Evolutionary conservation across 2,113 vertebrate species (phyloP).

Genomic region (Lathamus discolor): DNA sequence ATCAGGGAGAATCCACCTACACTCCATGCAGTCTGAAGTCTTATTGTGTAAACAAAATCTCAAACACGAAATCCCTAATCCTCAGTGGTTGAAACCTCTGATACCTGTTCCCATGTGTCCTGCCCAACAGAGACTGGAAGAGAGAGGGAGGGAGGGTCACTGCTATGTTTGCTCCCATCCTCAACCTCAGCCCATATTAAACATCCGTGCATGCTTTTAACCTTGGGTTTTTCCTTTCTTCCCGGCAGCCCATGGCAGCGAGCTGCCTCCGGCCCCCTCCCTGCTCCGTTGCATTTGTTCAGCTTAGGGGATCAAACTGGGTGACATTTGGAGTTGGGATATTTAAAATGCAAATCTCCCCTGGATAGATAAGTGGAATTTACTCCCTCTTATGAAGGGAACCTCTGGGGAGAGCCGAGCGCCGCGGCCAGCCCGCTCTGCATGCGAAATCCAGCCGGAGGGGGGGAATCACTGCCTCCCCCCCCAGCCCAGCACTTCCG

Average conservation of each 20-base stretch:
- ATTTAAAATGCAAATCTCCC: constrained; percentile 65
- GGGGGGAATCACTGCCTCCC: neutral
- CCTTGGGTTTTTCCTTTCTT: neutral
- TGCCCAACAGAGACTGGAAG: neutral
- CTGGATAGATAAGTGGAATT: constrained; percentile 42
- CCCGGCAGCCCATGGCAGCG: rapidly evolving
- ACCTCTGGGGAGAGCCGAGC: constrained; percentile 6
- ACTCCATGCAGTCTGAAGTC: constrained; percentile 52
- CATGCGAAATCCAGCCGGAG: neutral
- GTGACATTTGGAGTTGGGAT: constrained; percentile 58
- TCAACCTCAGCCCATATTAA: neutral
- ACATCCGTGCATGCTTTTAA: neutral
- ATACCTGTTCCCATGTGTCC: neutral
- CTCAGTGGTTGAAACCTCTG: neutral
- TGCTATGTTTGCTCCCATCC: neutral
- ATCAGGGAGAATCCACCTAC: constrained; percentile 61
- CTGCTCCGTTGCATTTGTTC: constrained; percentile 9
- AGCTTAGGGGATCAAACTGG: constrained; percentile 51
- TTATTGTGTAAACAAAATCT: constrained; percentile 68
- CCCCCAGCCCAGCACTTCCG: neutral
- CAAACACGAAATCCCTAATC: constrained; percentile 44
- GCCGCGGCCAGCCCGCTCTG: neutral
- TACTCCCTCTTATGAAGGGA: constrained; percentile 49
- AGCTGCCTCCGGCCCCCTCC: neutral
- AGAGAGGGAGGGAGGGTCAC: neutral